These are phyloP conservation scores for Drosophila eohydei DNA, from an alignment of 2,888 invertebrate genomes.

Conservation along the genomic window DNA sequence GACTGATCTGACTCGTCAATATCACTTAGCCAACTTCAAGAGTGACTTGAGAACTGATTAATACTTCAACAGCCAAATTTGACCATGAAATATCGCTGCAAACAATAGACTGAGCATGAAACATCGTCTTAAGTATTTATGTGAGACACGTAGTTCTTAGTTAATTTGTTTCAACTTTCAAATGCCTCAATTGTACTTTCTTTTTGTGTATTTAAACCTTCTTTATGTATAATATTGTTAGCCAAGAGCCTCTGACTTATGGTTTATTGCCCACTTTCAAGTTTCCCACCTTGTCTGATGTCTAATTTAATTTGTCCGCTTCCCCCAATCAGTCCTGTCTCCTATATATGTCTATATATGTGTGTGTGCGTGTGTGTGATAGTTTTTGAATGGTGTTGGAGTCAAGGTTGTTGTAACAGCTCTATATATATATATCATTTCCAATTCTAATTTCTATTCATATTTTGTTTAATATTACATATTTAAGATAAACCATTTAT, in stretches of 20 bases:
- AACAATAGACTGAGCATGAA: background rate
- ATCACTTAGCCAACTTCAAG: background rate
- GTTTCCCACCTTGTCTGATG: background rate
- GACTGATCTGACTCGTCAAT: background rate
- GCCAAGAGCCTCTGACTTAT: conserved; percentile 13
- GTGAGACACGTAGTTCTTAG: conserved; percentile 25
- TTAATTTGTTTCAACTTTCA: conserved; percentile 14
- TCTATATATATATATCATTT: conserved; percentile 14
- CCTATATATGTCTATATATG: background rate
- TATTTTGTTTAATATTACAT: conserved; percentile 43
- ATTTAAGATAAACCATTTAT: conserved; percentile 58
- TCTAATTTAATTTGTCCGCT: conserved; percentile 22
- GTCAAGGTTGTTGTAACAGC: conserved; percentile 33
- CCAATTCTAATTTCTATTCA: conserved; percentile 22
- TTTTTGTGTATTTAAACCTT: conserved; percentile 6
- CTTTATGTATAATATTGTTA: conserved; percentile 5
- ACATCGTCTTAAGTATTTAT: conserved; percentile 24
- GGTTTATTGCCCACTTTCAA: conserved; percentile 15
- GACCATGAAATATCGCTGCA: background rate
- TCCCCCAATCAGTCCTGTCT: background rate
- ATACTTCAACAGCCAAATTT: background rate
- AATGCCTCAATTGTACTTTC: conserved; percentile 30
- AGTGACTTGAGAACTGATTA: background rate
- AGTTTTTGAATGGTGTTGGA: conserved; percentile 36
- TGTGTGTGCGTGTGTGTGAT: background rate